Conservation (phyloP, 2,113 vertebrate genomes). For the Corvus hawaiiensis region DNA sequence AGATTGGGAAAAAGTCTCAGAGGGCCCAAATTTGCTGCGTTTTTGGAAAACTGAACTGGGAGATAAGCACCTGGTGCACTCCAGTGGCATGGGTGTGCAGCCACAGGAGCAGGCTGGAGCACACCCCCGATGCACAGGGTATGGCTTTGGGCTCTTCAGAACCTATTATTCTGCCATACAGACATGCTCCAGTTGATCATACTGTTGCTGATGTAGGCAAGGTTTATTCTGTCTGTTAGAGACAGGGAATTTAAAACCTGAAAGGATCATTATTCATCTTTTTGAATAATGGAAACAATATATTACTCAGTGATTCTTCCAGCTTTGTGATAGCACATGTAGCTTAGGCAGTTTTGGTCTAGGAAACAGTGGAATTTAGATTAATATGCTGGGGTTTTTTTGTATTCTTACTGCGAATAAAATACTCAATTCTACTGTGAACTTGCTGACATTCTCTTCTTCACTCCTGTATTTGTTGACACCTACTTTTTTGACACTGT, state of each 20-base stretch:
- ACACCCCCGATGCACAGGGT: accelerated
- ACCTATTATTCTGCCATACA: neutral
- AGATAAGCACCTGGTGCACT: neutral
- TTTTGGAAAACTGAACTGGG: neutral
- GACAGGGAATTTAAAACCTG: neutral
- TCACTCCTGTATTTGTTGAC: neutral
- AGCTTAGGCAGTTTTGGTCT: neutral
- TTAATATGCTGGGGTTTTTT: neutral
- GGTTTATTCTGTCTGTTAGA: neutral
- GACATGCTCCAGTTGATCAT: neutral
- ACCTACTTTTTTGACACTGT: neutral
- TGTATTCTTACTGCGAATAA: neutral
- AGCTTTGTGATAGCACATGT: neutral
- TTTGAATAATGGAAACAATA: neutral
- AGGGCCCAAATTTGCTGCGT: neutral
- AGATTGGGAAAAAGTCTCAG: neutral
- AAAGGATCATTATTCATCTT: neutral
- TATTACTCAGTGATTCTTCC: neutral
- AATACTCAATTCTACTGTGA: neutral
- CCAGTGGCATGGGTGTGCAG: neutral
- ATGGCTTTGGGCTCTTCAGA: neutral
- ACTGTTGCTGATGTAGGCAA: accelerated
- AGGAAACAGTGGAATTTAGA: neutral
- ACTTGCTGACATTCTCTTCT: neutral
- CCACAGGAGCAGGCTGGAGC: neutral